Evolutionary conservation across 2,888 invertebrate species (phyloP), one percentile per base, ranked within the genome.

Genomic region (Diploptera punctata): DNA sequence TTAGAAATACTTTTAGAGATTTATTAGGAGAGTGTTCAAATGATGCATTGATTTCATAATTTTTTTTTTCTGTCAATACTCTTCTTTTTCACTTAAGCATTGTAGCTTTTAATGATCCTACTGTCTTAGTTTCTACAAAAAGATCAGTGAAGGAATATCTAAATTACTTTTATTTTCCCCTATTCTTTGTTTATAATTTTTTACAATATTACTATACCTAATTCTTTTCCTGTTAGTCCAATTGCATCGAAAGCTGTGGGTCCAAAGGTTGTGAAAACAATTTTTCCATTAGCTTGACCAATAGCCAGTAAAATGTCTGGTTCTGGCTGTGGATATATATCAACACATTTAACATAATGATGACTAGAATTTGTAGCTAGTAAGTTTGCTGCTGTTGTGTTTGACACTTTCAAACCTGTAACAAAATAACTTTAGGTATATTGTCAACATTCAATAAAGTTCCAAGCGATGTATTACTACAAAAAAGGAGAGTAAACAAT

Each of bases 201-300:
- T n/a, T n/a, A n/a, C n/a, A n/a, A n/a, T n/a, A n/a, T 29, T 26
- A 29, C n/a, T 84, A 79, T 82, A 93, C 94, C 87, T 81, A 95
- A 89, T 82, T 95, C 95, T 81, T 90, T 90, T 70, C 93, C 93
- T 44, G 90, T 87, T 13, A 93, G 83, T 18, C 90, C 89, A 54
- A 89, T 82, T 1, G 89, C 86, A 80, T 93, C 93, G 81, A 85
- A 87, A 43, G 88, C 86, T 0, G 87, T 87, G 65, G 92, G 90
- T 52, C 91, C 91, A 78, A 95, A 91, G 10, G 92, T 91, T 31
- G 93, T 91, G 5, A 98, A 86, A 0, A 91, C 87, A 47, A 98
- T 91, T 84, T 92, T 91, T n/a, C 98, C 97, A 85, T 92, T 96
- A 0, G 93, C 90, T 80, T 95, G 90, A 0, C 97, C 98, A 7